phyloP scores from a whole-genome alignment of 2,113 vertebrate genomes.

The Vireo altiloquus region DNA sequence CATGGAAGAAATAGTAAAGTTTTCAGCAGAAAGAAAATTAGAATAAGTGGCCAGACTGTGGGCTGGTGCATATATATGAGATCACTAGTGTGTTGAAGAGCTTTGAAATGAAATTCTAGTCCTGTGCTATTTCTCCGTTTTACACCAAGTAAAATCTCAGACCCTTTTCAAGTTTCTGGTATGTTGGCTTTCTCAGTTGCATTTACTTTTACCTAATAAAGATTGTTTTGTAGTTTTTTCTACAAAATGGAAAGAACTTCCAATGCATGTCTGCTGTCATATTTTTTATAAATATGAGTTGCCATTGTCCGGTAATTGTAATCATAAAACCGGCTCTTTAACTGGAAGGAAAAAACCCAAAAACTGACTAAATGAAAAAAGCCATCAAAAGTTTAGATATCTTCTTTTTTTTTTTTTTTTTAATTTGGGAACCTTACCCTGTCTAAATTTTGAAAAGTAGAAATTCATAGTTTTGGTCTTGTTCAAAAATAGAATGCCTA shows the following conservation, averaged over 20 bases:
- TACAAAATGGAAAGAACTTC: neutral
- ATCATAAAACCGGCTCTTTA: neutral
- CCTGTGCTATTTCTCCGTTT: neutral
- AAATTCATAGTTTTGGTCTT: neutral
- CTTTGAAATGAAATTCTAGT: neutral
- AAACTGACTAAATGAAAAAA: neutral
- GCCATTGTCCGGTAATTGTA: neutral
- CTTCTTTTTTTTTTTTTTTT: neutral
- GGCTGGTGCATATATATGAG: neutral
- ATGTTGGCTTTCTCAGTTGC: neutral
- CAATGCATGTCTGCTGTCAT: neutral
- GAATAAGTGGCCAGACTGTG: neutral
- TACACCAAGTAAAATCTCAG: neutral
- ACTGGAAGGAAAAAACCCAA: accelerated
- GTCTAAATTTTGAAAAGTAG: neutral
- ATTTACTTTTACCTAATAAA: neutral
- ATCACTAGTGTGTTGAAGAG: neutral
- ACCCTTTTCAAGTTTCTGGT: neutral
- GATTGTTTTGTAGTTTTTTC: neutral
- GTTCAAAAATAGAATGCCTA: neutral
- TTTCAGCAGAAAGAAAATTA: neutral
- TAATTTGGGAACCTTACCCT: neutral
- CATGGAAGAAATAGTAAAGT: neutral
- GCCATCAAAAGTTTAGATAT: neutral
- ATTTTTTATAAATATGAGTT: neutral